Conservation (phyloP, 1,140 invertebrate species). For the Drosophila suzukii region DNA sequence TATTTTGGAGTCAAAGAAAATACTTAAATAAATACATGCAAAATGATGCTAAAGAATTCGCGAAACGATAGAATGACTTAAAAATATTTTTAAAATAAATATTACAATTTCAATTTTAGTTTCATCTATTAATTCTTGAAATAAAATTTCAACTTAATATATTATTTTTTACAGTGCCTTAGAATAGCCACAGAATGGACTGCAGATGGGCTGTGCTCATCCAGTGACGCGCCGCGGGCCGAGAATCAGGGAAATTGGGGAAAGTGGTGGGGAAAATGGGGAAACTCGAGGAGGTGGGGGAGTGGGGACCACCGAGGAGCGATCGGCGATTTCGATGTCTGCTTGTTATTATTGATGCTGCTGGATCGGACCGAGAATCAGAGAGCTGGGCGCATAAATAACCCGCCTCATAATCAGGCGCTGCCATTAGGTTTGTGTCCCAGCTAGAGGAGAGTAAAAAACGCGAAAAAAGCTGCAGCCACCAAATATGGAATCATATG, state of each 20-base stretch:
- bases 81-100: too few species aligned
- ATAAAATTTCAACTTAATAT: too few species aligned
- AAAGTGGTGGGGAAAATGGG: neutral
- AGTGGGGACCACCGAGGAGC: slow-evolving; percentile 66
- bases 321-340: slow-evolving; percentile 51
- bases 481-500: slow-evolving; percentile 68
- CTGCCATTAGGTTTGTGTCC: slow-evolving; percentile 62
- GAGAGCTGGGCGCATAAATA: slow-evolving; percentile 56
- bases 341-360: slow-evolving; percentile 79
- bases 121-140: too few species aligned
- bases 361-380: slow-evolving; percentile 40
- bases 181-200: slow-evolving; percentile 16
- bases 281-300: neutral
- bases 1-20: too few species aligned
- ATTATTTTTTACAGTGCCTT: slow-evolving; percentile 1
- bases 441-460: slow-evolving; percentile 16
- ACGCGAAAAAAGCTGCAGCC: slow-evolving; percentile 10
- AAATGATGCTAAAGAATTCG: neutral
- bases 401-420: slow-evolving; percentile 67
- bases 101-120: too few species aligned
- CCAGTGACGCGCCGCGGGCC: slow-evolving; percentile 47
- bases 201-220: slow-evolving; percentile 41
- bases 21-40: too few species aligned
- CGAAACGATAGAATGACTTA: too few species aligned
- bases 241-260: slow-evolving; percentile 10